Evolutionary conservation across 2,797 vertebrate species (phyloP).

Genomic region (Carduelis carduelis): DNA sequence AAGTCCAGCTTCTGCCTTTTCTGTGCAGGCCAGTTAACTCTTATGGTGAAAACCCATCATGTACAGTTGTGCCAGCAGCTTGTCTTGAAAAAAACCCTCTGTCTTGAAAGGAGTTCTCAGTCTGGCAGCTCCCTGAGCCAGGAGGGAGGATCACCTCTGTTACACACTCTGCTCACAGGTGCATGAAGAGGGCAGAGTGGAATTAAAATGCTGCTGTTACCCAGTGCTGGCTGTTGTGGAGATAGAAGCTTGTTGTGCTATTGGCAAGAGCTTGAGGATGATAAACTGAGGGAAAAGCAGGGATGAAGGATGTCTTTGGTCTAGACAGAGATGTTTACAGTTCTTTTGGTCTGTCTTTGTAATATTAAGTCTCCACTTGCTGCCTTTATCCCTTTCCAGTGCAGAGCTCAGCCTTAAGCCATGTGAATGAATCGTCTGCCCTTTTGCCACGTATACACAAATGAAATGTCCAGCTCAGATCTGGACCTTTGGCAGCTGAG

Average conservation of each 20-base stretch:
- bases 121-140: neutral
- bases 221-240: neutral
- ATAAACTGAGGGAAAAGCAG: neutral
- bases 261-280: neutral
- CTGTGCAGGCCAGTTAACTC: neutral
- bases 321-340: accelerated
- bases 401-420: neutral
- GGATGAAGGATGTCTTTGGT: neutral
- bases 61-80: no score
- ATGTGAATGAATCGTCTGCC: neutral
- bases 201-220: neutral
- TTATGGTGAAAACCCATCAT: neutral
- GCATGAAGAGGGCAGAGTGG: neutral
- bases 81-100: neutral
- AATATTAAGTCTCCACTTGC: neutral
- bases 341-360: neutral
- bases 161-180: neutral
- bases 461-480: neutral
- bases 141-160: neutral
- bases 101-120: neutral
- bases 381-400: neutral
- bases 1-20: neutral
- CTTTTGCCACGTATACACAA: accelerated
- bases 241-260: neutral
- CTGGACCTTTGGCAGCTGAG: neutral